Base-by-base conservation (phyloP, 2,113 vertebrate species). In the Carollia perspicillata region DNA sequence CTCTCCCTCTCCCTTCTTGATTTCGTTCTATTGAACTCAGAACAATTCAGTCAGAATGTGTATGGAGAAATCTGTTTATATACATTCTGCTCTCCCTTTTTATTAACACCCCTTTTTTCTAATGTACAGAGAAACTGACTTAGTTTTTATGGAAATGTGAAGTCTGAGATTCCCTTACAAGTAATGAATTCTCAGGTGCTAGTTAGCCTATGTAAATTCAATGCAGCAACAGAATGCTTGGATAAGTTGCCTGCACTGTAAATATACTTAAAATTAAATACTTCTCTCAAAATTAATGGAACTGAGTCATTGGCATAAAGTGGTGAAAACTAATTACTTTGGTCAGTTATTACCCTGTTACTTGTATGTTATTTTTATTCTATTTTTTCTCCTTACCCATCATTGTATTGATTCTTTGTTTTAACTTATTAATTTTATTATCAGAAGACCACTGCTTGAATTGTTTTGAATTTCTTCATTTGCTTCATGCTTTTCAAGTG, bases 61-160 rank as follows among this genome's bases (percentile, higher is more conserved):
- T 95, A 6, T 66, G 65, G 89, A 92, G 96, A 97, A 94, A 93
- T 89, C 53, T 49, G 55, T 84, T 69, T 72, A 84, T 78, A 42
- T 3, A 86, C 63, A 42, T 84, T 42, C 94, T 97, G 37, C 6
- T 88, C 23, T 80, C 11, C 18, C 14, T 96, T 77, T 84, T 10
- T 74, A n/a, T 81, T 94, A 93, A 93, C 9, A 89, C 30, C 18
- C 1, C 71, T 74, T 74, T 65, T 44, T 90, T 88, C 55, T 81
- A 49, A 28, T 51, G 74, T 95, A 58, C n/a, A 23, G 47, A 97
- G 95, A 65, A 96, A 78, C n/a, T 95, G 75, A 97, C 47, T 94
- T 90, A 84, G 97, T 97, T 95, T 74, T 47, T 55, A 88, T 96
- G 44, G 89, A 96, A 95, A 97, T 98, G 9, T 92, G 86, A 97